Evolutionary conservation across 2,113 vertebrate genomes (phyloP), one percentile per base, ranked within the genome.

Genomic region (Thamnaconus septentrionalis): DNA sequence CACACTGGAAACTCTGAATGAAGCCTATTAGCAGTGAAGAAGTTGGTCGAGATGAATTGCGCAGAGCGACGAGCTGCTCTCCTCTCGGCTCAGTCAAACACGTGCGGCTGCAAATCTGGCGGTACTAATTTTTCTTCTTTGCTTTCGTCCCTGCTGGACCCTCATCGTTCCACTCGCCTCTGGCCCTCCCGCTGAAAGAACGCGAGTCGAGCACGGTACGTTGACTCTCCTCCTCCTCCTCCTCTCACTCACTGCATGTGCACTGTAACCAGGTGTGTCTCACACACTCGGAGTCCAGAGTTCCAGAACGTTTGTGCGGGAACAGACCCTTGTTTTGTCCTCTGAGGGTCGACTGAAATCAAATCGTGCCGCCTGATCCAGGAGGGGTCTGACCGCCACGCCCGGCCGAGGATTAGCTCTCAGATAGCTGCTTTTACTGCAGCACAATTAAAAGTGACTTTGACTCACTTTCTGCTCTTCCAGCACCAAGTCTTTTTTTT

Each of bases 121-220:
- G 63, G 12, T 87, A 87, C 69, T 87, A 87, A 87, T 83, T 88
- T 84, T 31, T 31, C 66, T 79, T 46, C 78, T 86, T 87, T 81
- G 56, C 56, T 80, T 83, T 75, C 72, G 61, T 80, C 78, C 44
- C 86, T 85, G 76, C 68, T 85, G 85, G 80, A 59, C 85, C 86
- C 75, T 85, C 88, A 84, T 86, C 88, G 48, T 85, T 88, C 79
- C 87, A 82, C 75, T 80, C 74, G 6, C 79, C 88, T 39, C 76
- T 79, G 81, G 79, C 74, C 41, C 62, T 86, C 70, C 81, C 78
- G 58, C 78, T 85, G 67, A 88, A 88, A 98, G 96, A 98, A 84
- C 93, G 96, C 58, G 96, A 98, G 81, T 96, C 96, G 3, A 95
- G 95, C 46, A 92, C 94, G 89, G 96, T 98, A 91, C 92, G 96